Evolutionary conservation across 2,888 invertebrate species (phyloP), one percentile per base, ranked within the genome.

Genomic region (Drosophila parthenogenetica): DNA sequence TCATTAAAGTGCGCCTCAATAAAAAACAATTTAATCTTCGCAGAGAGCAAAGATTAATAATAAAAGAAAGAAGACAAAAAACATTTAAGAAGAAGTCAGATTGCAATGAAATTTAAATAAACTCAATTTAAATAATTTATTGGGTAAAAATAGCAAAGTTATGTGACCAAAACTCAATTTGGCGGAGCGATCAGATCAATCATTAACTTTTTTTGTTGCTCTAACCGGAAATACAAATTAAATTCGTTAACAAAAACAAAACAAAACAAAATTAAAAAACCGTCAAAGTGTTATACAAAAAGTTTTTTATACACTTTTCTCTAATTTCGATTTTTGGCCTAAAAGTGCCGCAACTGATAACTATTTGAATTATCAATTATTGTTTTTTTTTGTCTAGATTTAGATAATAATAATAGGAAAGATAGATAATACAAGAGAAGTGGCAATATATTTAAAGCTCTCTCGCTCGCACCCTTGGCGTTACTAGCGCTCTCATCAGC

Each of bases 321-420:
- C 19, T 19, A n/a, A 55, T 43, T 55, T 55, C 19, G 19, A 55
- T 35, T 43, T 55, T 11, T 29, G 7, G 35, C 43, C 48, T 39
- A 46, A 3, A 49, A 22, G 8, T 17, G 17, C n/a, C 37, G 37
- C 22, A 61, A 61, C 43, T 62, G 57, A 62, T 62, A 62, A 57
- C 46, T 55, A 62, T 62, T 62, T 57, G 62, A 46, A 62, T 62
- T 62, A 62, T 62, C 62, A 62, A 62, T 48, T 55, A 62, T 57
- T 62, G 57, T 62, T 62, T 35, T 35, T 35, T 35, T 35, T 62
- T 57, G 62, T 25, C 32, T 39, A 64, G 59, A 64, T 50, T 50
- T 59, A 64, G 64, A 64, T 64, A 64, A 45, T 59, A 46, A 37
- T n/a, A n/a, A n/a, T n/a, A 40, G 4, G 17, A 22, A 22, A 62